A percentile compares a stretch with the other conserved stretches of the same genome.
Evolutionary conservation across 2,797 vertebrate genomes (phyloP).

Genomic region (Mareca penelope): DNA sequence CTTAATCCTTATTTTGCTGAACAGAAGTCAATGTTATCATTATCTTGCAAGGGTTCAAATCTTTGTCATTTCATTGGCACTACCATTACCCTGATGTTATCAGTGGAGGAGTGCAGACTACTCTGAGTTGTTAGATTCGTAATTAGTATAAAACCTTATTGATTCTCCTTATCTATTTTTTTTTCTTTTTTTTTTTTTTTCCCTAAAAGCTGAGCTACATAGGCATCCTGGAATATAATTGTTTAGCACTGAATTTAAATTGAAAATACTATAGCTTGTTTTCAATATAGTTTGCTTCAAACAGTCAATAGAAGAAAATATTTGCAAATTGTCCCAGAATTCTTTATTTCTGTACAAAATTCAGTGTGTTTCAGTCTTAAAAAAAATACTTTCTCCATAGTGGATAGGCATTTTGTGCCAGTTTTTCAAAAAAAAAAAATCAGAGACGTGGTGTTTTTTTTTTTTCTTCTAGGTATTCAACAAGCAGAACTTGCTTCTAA

Average conservation of each 20-base stretch:
- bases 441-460: not conserved
- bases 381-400: not conserved
- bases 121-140: not conserved
- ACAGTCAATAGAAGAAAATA: not conserved
- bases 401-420: not conserved
- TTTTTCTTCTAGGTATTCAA: not conserved
- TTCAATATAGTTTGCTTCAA: not conserved
- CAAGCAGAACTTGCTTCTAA: not conserved
- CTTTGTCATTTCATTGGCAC: constrained; percentile 22
- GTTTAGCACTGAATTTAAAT: not conserved
- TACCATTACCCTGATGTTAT: not conserved
- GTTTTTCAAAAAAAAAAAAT: not conserved
- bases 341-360: not conserved
- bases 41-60: constrained; percentile 17
- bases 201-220: not conserved
- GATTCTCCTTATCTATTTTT: not conserved
- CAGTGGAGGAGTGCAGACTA: not conserved
- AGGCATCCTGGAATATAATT: not conserved
- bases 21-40: not conserved
- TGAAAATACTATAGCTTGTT: not conserved
- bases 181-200: not conserved
- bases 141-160: constrained; percentile 5
- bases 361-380: not conserved
- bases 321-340: not conserved
- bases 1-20: not conserved